These are phyloP conservation scores for Montifringilla adamsi DNA, from an alignment of 2,113 vertebrate genomes.

Conservation along the genomic window DNA sequence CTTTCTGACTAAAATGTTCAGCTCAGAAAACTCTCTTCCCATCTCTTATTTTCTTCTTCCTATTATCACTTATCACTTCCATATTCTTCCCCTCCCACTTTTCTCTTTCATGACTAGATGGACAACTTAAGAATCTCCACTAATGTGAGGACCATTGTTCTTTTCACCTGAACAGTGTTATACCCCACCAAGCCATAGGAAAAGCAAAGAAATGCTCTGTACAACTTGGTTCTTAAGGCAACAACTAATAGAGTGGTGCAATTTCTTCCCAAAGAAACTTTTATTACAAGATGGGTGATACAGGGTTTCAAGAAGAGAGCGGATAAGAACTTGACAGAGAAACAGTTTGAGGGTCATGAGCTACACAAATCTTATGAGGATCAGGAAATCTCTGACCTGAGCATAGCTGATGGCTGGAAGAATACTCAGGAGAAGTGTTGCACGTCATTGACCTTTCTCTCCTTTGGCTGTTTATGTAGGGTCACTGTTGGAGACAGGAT, in stretches of 20 bases:
- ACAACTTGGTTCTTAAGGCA: neutral
- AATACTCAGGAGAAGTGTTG: neutral
- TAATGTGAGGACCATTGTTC: neutral
- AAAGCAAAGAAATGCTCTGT: neutral
- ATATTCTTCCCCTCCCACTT: neutral
- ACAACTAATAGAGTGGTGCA: neutral
- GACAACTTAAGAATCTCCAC: neutral
- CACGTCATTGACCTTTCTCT: neutral
- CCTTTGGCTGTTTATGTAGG: neutral
- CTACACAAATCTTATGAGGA: neutral
- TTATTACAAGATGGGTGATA: neutral
- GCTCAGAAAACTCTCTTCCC: neutral
- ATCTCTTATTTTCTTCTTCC: neutral
- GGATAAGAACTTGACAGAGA: neutral
- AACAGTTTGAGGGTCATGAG: neutral
- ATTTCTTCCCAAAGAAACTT: neutral
- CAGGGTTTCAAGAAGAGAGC: neutral
- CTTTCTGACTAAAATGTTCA: neutral
- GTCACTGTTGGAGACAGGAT: neutral
- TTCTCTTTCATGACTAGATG: neutral
- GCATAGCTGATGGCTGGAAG: neutral
- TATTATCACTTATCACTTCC: neutral
- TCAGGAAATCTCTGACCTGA: neutral
- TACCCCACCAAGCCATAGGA: neutral
- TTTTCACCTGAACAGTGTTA: neutral